Conservation (phyloP, 2,797 vertebrate species). For the Takifugu rubripes region DNA sequence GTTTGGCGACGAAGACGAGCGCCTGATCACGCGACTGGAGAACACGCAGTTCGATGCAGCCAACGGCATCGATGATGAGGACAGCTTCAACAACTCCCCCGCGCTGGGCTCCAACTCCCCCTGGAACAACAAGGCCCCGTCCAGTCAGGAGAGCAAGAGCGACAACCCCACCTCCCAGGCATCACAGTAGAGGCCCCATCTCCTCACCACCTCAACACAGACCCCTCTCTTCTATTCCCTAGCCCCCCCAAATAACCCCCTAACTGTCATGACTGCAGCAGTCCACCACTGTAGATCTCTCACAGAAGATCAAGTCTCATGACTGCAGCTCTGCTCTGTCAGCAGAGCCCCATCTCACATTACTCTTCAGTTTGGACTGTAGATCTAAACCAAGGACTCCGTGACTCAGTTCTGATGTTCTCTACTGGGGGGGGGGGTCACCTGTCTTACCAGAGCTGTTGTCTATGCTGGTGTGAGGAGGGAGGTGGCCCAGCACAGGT, state of each 20-base stretch:
- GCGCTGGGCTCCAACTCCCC: slow-evolving; percentile 96
- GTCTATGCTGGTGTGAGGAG: slow-evolving; percentile 25
- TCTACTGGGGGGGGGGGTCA: slow-evolving; percentile 8
- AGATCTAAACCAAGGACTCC: too few relatives aligned
- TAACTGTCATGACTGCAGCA: not conserved
- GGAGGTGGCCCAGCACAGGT: slow-evolving; percentile 33
- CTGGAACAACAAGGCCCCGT: slow-evolving; percentile 98
- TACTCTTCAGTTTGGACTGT: slow-evolving; percentile 38
- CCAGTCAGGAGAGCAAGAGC: slow-evolving; percentile 99
- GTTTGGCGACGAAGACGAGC: slow-evolving; percentile 97
- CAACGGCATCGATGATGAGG: slow-evolving; percentile 97
- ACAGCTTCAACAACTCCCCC: slow-evolving; percentile 99
- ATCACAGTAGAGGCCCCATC: slow-evolving; percentile 84
- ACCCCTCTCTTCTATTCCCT: slow-evolving; percentile 50
- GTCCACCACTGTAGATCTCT: slow-evolving; percentile 42
- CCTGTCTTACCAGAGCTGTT: slow-evolving; percentile 45
- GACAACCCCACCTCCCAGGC: slow-evolving; percentile 98
- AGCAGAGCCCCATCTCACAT: slow-evolving; percentile 29
- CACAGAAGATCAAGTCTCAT: slow-evolving; percentile 23
- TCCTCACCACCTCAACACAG: slow-evolving; percentile 48
- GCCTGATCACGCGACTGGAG: slow-evolving; percentile 99
- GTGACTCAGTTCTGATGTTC: too few relatives aligned
- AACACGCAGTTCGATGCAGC: slow-evolving; percentile 98
- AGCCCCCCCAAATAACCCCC: slow-evolving; percentile 31
- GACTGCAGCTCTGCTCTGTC: slow-evolving; percentile 21